Evolutionary conservation across 1,140 invertebrate genomes (phyloP).

Genomic region (Belonocnema kinseyi): DNA sequence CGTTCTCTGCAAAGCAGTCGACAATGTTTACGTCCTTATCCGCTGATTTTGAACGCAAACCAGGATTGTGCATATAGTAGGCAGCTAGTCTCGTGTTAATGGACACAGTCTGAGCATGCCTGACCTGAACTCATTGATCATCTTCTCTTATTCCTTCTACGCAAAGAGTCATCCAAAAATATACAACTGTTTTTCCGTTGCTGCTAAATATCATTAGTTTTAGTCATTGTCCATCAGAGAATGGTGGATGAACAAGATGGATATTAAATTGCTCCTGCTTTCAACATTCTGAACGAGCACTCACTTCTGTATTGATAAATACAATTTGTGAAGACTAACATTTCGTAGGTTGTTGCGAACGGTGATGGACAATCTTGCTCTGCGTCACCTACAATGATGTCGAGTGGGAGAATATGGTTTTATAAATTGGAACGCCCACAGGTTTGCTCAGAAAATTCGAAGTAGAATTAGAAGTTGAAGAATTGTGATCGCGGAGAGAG

Average conservation of each 20-base stretch:
- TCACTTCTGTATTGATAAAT: too few relatives aligned
- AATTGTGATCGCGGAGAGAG: too few relatives aligned
- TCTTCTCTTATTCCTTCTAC: conserved; percentile 14
- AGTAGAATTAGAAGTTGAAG: too few relatives aligned
- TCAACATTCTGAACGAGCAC: background rate
- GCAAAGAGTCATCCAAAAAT: conserved; percentile 1
- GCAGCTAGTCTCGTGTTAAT: background rate
- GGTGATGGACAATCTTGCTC: too few relatives aligned
- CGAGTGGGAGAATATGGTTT: too few relatives aligned
- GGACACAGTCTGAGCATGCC: background rate
- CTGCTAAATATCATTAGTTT: conserved; percentile 13
- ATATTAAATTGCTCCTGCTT: conserved; percentile 23
- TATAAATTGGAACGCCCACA: too few relatives aligned
- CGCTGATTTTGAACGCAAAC: too few relatives aligned
- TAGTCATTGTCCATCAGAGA: background rate
- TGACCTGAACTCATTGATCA: conserved; percentile 7
- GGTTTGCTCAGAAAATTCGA: too few relatives aligned
- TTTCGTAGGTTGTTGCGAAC: too few relatives aligned
- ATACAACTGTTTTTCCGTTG: conserved; percentile 8
- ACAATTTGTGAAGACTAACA: too few relatives aligned
- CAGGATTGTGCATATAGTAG: too few relatives aligned
- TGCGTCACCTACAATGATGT: too few relatives aligned
- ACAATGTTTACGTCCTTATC: background rate
- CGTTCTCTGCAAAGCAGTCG: background rate
- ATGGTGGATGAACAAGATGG: conserved; percentile 22